Percentiles rank a stretch among this genome's conserved stretches.
Conservation (phyloP, 2,888 invertebrate species). For the Teleiodes luculella region DNA sequence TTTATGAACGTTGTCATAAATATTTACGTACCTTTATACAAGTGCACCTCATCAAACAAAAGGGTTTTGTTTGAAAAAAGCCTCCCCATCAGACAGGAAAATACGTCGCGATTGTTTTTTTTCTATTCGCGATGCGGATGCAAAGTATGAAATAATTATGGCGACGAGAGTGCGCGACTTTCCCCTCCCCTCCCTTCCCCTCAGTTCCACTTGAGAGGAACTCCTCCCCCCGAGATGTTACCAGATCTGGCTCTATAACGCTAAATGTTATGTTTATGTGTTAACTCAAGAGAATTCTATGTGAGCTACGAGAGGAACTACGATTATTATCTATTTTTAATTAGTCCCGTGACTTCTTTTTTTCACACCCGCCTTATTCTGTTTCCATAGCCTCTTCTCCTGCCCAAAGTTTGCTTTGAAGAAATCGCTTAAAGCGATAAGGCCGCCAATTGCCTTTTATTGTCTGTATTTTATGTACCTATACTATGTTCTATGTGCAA, state of each 20-base stretch:
- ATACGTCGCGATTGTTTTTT: constrained; percentile 65
- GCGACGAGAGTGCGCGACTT: constrained; percentile 44
- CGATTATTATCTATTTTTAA: no score
- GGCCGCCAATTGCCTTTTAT: no score
- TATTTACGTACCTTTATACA: no score
- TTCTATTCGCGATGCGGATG: constrained; percentile 54
- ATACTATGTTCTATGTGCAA: no score
- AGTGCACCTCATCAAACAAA: not conserved
- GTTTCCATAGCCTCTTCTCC: no score
- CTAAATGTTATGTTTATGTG: not conserved
- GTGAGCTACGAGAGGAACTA: not conserved
- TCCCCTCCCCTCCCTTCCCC: constrained; percentile 29
- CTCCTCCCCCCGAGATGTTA: not conserved
- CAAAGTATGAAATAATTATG: constrained; percentile 75
- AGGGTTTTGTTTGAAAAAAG: constrained; percentile 2
- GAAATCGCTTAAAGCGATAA: no score
- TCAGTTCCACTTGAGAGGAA: not conserved
- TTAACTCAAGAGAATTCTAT: not conserved
- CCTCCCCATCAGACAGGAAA: constrained; percentile 54
- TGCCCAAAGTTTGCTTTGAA: no score
- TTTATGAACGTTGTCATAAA: no score
- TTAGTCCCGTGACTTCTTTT: no score
- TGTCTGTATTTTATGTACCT: no score
- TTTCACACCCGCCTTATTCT: no score
- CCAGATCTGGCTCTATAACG: not conserved